These are phyloP conservation scores for Torymus auratus DNA, from an alignment of 2,888 invertebrate genomes.

Conservation along the genomic window DNA sequence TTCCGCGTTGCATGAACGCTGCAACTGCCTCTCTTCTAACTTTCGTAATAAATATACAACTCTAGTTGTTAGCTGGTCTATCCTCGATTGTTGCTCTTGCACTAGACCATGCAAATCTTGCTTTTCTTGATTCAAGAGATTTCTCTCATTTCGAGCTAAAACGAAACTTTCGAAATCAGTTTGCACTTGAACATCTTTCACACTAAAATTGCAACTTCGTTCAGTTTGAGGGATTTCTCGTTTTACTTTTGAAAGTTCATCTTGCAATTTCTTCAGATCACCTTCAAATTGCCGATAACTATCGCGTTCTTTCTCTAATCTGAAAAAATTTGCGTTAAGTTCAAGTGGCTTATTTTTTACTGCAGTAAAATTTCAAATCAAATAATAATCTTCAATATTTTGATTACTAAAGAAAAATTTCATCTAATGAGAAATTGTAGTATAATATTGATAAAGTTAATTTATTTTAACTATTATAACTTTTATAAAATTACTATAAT, in stretches of 20 bases:
- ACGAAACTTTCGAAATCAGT: constrained; percentile 66
- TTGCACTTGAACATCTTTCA: constrained; percentile 67
- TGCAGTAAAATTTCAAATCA: too few species aligned
- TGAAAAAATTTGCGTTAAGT: constrained; percentile 58
- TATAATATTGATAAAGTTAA: constrained; percentile 21
- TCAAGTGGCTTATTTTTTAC: too few species aligned
- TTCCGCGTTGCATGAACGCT: constrained; percentile 59
- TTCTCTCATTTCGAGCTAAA: constrained; percentile 61
- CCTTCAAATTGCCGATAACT: constrained; percentile 67
- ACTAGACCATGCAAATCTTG: constrained; percentile 68
- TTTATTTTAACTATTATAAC: neutral
- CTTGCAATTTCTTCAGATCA: constrained; percentile 69
- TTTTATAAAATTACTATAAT: neutral
- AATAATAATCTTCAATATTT: too few species aligned
- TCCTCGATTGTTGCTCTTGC: constrained; percentile 70
- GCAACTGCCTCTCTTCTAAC: constrained; percentile 69
- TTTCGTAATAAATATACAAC: constrained; percentile 69
- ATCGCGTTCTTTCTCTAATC: constrained; percentile 69
- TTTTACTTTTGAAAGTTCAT: constrained; percentile 69
- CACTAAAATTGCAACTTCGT: constrained; percentile 45
- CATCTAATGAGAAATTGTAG: constrained; percentile 5
- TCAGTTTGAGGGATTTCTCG: constrained; percentile 57
- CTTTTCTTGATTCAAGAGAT: constrained; percentile 67
- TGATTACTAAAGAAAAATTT: neutral
- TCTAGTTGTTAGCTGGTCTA: constrained; percentile 71